Conservation (phyloP, 2,888 invertebrate genomes). For the Flexamia atlantica region DNA sequence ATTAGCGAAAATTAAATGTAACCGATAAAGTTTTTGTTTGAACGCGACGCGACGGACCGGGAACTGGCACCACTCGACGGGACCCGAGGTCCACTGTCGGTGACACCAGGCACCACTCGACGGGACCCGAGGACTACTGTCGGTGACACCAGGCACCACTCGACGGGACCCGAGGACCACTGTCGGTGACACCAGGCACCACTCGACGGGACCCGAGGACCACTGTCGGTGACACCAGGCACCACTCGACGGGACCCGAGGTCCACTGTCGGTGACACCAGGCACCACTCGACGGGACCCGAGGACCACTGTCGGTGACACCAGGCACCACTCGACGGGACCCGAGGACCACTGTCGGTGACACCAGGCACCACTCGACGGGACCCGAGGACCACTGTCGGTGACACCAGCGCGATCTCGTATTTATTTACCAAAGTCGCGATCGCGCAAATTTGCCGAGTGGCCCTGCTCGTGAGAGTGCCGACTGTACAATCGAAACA, state of each 20-base stretch:
- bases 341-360: too few species aligned
- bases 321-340: background rate
- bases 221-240: background rate
- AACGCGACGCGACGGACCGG: background rate
- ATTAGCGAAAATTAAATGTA: background rate
- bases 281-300: background rate
- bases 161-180: too few species aligned
- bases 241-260: background rate
- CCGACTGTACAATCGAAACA: conserved; percentile 21
- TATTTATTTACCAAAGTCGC: conserved; percentile 52
- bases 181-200: background rate
- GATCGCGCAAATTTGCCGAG: conserved; percentile 2
- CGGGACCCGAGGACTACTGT: too few species aligned
- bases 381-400: conserved; percentile 9
- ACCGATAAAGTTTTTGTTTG: background rate
- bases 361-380: background rate
- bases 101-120: too few species aligned
- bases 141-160: background rate
- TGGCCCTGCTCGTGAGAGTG: conserved; percentile 15
- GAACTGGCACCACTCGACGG: background rate
- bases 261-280: too few species aligned
- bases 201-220: too few species aligned
- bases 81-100: conserved; percentile 17
- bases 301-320: too few species aligned
- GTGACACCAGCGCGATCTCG: conserved; percentile 23